Base-by-base conservation (phyloP, 2,888 invertebrate genomes). In the Microctonus aethiopoides region DNA sequence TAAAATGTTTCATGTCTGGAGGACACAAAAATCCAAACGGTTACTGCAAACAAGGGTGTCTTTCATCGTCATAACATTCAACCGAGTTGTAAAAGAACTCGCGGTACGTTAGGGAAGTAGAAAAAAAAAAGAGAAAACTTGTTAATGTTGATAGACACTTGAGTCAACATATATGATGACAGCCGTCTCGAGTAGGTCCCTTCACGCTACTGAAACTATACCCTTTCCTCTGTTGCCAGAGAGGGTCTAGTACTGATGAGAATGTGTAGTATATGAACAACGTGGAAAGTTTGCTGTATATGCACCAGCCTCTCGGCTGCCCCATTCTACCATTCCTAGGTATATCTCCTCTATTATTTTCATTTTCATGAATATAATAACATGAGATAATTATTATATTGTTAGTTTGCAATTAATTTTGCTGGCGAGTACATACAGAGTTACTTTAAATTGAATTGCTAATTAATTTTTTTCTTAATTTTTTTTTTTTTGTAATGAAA, bases 71-170 rank as follows among this genome's bases (percentile, higher is more conserved):
- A 39, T 51, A 22, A 51, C 20, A 20, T 46, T 46, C 46, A 22
- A 63, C 20, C n/a, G 7, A 64, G 32, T 52, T 64, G 54, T 36
- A 54, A 52, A 64, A 64, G 41, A 56, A 24, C n/a, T 41, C n/a
- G 24, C 7, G 74, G 74, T 70, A 5, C n/a, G n/a, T n/a, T 16
- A 66, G 71, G 26, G 59, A 68, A 69, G n/a, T 36, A 34, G 54
- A 64, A 65, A 69, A 69, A 74, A 54, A 64, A 65, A 69, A 69
- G 72, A 67, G 70, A 71, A 61, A 66, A 67, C 56, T 81, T 81
- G 82, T 82, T 82, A 82, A 83, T 79, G 75, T 79, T 78, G 75
- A 79, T 75, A 80, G 79, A 80, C 75, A 80, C 77, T 80, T 77
- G 76, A 78, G 80, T 81, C 81, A 78, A 81, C 80, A 81, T 46